Percentiles rank a stretch among this genome's conserved stretches.
phyloP scores from a whole-genome alignment of 2,797 vertebrate species.

The Lithobates pipiens region DNA sequence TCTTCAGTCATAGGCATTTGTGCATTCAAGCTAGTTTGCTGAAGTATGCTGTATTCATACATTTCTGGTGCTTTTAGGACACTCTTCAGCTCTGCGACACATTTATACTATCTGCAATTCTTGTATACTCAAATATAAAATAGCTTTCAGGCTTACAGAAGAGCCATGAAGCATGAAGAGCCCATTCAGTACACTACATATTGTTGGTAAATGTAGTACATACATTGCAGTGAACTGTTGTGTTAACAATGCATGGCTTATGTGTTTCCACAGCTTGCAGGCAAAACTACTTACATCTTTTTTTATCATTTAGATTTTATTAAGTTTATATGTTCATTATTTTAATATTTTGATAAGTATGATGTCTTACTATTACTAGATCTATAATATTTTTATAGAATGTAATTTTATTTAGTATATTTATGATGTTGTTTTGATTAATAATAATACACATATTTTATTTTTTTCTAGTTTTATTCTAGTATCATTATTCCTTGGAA shows the following conservation, averaged over 20 bases:
- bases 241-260: background rate
- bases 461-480: no score
- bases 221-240: constrained; percentile 6
- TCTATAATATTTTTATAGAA: no score
- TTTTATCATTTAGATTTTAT: background rate
- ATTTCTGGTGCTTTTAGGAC: constrained; percentile 13
- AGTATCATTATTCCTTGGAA: no score
- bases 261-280: background rate
- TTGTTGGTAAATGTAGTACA: constrained; percentile 19
- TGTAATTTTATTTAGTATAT: no score
- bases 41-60: constrained; percentile 5
- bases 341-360: background rate
- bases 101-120: constrained; percentile 42
- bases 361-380: no score
- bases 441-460: no score
- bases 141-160: constrained; percentile 40
- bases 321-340: background rate
- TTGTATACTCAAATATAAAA: constrained; percentile 35
- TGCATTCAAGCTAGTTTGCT: background rate
- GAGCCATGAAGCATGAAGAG: constrained; percentile 45
- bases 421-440: no score
- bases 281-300: background rate
- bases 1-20: background rate
- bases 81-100: constrained; percentile 25
- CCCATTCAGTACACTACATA: constrained; percentile 25